Evolutionary conservation across 2,797 vertebrate species (phyloP).

Genomic region (Meriones psammophilus): DNA sequence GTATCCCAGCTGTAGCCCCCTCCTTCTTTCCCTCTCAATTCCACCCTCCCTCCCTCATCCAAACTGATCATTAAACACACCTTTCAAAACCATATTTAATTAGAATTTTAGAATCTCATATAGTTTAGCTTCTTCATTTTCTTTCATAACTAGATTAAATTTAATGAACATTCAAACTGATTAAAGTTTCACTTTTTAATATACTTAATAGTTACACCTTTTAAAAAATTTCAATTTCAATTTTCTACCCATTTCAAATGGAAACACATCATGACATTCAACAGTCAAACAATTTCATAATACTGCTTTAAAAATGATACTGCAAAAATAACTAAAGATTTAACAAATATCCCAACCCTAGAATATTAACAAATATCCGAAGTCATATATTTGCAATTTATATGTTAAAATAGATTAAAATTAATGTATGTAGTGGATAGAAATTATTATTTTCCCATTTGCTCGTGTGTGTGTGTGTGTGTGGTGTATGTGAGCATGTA

Average conservation of each 20-base stretch:
- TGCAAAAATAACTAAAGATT: conserved; percentile 12
- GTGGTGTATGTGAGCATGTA: background rate
- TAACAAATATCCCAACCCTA: background rate
- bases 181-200: conserved; percentile 65
- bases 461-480: background rate
- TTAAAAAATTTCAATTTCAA: conserved; percentile 49
- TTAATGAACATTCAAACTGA: conserved; percentile 62
- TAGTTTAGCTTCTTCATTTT: conserved; percentile 53
- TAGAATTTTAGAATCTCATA: conserved; percentile 48
- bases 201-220: conserved; percentile 15
- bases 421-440: background rate
- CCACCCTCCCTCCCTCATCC: no score
- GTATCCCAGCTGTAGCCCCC: no score
- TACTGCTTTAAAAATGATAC: conserved; percentile 23
- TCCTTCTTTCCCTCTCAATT: no score
- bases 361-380: background rate
- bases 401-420: conserved; percentile 8
- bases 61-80: no score
- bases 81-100: conserved; percentile 47
- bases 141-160: conserved; percentile 62
- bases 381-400: conserved; percentile 39
- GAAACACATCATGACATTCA: conserved; percentile 29
- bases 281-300: conserved; percentile 52
- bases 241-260: conserved; percentile 66
- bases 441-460: background rate